These are phyloP conservation scores for Eupithecia subfuscata DNA, from an alignment of 2,888 invertebrate species.

Conservation along the genomic window DNA sequence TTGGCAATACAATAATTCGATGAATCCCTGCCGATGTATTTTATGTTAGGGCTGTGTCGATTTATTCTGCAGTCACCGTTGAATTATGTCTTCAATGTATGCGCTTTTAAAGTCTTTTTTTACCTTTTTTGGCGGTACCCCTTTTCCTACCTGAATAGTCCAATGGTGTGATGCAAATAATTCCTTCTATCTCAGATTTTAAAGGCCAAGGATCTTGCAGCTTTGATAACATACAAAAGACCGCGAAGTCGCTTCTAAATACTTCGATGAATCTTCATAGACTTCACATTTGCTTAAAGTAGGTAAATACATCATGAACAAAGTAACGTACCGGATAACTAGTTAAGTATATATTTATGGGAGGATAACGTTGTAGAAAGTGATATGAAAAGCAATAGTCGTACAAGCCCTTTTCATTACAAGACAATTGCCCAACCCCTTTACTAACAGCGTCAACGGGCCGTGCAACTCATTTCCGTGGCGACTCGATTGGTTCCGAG, in stretches of 20 bases:
- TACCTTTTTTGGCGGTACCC: slow-evolving; percentile 22
- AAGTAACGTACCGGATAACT: too few relatives aligned
- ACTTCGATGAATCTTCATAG: background rate
- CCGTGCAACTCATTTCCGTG: slow-evolving; percentile 71
- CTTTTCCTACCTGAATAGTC: slow-evolving; percentile 28
- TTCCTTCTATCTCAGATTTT: slow-evolving; percentile 14
- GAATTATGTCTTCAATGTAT: slow-evolving; percentile 39
- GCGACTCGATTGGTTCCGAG: slow-evolving; percentile 78
- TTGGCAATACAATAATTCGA: slow-evolving; percentile 75
- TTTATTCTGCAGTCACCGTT: slow-evolving; percentile 52
- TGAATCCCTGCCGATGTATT: slow-evolving; percentile 62
- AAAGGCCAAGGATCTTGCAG: slow-evolving; percentile 4
- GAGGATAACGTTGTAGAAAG: background rate
- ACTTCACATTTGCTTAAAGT: background rate
- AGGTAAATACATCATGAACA: too few relatives aligned
- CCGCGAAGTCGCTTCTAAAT: background rate
- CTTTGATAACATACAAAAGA: slow-evolving; percentile 5
- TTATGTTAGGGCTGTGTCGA: slow-evolving; percentile 60
- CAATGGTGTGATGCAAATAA: slow-evolving; percentile 19
- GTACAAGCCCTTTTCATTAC: slow-evolving; percentile 28
- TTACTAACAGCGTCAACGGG: slow-evolving; percentile 54
- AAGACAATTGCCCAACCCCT: slow-evolving; percentile 49
- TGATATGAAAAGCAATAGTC: slow-evolving; percentile 9
- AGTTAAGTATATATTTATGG: background rate
- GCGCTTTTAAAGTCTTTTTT: slow-evolving; percentile 33